A percentile compares a stretch with the other conserved stretches of the same genome.
Evolutionary conservation across 2,113 vertebrate genomes (phyloP).

Genomic region (Alexandromys fortis): DNA sequence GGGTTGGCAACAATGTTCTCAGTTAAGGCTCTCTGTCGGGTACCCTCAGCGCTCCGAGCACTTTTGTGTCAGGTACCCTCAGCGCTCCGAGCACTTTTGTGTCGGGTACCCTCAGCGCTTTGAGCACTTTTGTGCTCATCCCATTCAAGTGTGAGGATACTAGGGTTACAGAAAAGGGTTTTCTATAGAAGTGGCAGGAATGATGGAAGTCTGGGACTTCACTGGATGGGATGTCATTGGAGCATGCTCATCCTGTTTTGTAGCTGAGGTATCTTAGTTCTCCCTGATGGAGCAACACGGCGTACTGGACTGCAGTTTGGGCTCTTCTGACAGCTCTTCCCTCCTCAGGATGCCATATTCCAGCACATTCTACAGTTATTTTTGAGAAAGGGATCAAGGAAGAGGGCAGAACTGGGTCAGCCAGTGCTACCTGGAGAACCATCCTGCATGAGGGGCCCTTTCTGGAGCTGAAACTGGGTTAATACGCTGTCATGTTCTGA

Average conservation of each 20-base stretch:
- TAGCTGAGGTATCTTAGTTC: background rate
- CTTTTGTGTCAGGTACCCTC: too few species aligned
- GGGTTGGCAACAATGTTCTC: background rate
- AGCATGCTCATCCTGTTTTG: background rate
- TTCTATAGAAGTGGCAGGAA: background rate
- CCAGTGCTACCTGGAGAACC: constrained; percentile 24
- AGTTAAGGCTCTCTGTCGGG: background rate
- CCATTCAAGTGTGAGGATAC: background rate
- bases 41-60: too few species aligned
- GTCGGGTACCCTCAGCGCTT: too few species aligned
- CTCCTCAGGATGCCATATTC: background rate
- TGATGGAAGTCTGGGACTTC: background rate
- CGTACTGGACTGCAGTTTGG: background rate
- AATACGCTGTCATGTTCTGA: constrained; percentile 29
- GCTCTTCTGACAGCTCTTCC: background rate
- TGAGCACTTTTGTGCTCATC: background rate
- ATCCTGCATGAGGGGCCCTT: background rate
- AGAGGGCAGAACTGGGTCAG: background rate
- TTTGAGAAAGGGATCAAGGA: background rate
- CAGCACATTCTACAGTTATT: background rate
- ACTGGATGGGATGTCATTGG: background rate
- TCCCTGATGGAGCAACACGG: background rate
- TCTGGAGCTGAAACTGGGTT: constrained; percentile 66
- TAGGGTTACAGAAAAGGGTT: background rate
- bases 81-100: too few species aligned